A percentile compares a stretch with the other conserved stretches of the same genome.
Conservation (phyloP, 1,140 invertebrate species). For the Latrodectus geometricus region DNA sequence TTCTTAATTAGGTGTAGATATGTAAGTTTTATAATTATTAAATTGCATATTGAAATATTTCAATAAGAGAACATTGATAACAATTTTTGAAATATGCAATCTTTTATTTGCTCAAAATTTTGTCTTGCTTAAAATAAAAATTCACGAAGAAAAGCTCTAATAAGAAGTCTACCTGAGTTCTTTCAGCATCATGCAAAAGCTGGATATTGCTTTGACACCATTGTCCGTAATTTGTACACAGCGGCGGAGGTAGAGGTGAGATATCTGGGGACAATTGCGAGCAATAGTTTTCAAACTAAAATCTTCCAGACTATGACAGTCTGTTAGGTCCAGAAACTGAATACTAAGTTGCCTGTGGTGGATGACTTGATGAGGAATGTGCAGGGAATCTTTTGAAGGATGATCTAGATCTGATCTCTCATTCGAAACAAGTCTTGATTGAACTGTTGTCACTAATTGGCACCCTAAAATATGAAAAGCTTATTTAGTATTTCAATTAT, state of each 20-base stretch:
- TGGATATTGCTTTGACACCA: conserved; percentile 84
- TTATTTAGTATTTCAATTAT: no score
- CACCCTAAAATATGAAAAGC: conserved; percentile 20
- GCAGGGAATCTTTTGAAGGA: conserved; percentile 1
- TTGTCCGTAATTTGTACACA: conserved; percentile 87
- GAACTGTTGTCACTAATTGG: conserved; percentile 37
- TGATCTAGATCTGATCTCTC: conserved; percentile 36
- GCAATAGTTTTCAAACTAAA: conserved; percentile 84
- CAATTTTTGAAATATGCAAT: no score
- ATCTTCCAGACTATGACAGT: conserved; percentile 86
- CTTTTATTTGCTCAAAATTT: no score
- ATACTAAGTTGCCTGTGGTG: conserved; percentile 40
- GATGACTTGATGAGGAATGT: conserved; percentile 19
- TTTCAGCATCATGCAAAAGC: conserved; percentile 83
- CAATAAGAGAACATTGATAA: no score
- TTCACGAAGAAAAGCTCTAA: no score
- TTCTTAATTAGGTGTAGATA: no score
- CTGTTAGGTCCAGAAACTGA: conserved; percentile 81
- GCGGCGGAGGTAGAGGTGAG: conserved; percentile 87
- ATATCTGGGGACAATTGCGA: conserved; percentile 85
- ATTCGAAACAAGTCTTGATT: conserved; percentile 15
- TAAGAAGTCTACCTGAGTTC: conserved; percentile 73
- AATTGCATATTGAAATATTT: no score
- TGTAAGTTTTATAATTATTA: no score
- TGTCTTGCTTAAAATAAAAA: no score